Evolutionary conservation across 2,888 invertebrate genomes (phyloP), one percentile per base, ranked within the genome.

Genomic region (Nycteola revayana): DNA sequence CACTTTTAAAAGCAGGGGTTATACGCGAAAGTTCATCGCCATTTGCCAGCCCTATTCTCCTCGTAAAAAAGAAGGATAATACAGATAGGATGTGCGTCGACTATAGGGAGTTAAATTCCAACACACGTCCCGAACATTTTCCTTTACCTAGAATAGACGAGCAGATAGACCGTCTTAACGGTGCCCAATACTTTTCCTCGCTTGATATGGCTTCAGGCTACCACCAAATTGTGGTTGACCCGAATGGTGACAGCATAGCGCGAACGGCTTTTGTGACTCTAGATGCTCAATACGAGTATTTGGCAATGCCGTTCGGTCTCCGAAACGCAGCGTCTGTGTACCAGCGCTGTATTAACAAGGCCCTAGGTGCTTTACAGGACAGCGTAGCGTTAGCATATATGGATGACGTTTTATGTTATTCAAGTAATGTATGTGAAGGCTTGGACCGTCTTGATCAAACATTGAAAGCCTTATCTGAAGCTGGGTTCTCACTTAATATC

Each of bases 161-260:
- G 5, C 30, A 31, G 17, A 25, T 31, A 25, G 24, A 25, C 8
- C 14, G 17, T 1, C 17, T 25, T 6, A 1, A 18, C 4, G 24
- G 30, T 2, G 30, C 30, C 0, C n/a, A 45, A 2, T 52, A 25
- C n/a, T 60, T 51, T 29, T 49, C 52, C 0, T 32, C 29, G 1
- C n/a, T 60, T 7, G 57, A 61, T 20, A 56, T 60, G 56, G 54
- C 49, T 0, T 30, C 52, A 0, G 60, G 59, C 1, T 63, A 42
- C 22, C 56, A 60, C 18, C 57, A 59, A n/a, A 61, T 66, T 7
- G 28, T 26, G 0, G 30, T 61, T 7, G 37, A 49, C 1, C 30
- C 36, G 1, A 45, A 50, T 1, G 18, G 18, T 6, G 18, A 30
- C n/a, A 42, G 40, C 1, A 27, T 59, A 1, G 48, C 38, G 4